Conservation (phyloP, 2,113 vertebrate genomes). For the Theristicus caerulescens region DNA sequence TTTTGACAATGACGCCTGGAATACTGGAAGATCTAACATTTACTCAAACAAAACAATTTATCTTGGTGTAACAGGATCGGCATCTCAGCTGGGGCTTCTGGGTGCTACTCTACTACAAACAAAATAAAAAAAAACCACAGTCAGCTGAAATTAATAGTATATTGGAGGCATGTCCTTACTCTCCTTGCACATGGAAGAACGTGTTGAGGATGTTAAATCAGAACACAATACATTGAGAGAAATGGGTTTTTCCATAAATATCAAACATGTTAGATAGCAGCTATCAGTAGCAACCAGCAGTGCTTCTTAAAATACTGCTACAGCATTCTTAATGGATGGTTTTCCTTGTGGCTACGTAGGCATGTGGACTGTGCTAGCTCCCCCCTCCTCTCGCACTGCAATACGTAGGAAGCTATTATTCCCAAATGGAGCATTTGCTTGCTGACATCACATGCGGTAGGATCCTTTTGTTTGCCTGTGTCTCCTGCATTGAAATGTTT, state of each 20-base stretch:
- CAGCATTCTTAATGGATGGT: background rate
- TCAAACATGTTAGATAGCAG: background rate
- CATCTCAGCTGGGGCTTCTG: constrained; percentile 40
- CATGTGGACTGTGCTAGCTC: background rate
- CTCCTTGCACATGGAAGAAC: background rate
- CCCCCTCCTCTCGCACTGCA: constrained; percentile 8
- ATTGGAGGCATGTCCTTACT: background rate
- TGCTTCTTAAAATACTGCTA: background rate
- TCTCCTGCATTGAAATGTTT: constrained; percentile 62
- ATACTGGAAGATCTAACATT: background rate
- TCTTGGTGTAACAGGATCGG: constrained; percentile 30
- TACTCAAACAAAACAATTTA: constrained; percentile 14
- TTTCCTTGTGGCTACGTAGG: constrained; percentile 38
- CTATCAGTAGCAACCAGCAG: constrained; percentile 10
- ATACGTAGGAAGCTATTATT: constrained; percentile 61
- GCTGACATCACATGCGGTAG: constrained; percentile 67
- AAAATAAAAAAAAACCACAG: constrained; percentile 1
- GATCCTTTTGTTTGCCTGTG: constrained; percentile 66
- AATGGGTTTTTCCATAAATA: constrained; percentile 16
- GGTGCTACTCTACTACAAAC: background rate
- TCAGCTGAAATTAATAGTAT: constrained; percentile 16
- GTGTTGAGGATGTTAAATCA: constrained; percentile 29
- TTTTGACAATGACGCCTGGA: background rate
- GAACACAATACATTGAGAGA: background rate
- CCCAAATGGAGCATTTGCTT: constrained; percentile 52